A percentile compares a stretch with the other conserved stretches of the same genome.
Evolutionary conservation across 2,888 invertebrate genomes (phyloP).

Genomic region (Leptothorax acervorum): DNA sequence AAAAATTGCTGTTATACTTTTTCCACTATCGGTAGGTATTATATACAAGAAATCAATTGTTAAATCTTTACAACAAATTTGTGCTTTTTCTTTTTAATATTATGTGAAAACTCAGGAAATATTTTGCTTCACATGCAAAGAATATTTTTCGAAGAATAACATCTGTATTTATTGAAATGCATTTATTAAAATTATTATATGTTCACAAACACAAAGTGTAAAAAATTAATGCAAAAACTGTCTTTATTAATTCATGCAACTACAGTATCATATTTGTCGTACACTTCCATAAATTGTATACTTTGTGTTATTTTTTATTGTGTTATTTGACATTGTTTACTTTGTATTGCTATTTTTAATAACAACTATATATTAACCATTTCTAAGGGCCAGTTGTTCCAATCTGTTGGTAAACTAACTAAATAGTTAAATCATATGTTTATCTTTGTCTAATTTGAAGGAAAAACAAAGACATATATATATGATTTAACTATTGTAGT

Average conservation of each 20-base stretch:
- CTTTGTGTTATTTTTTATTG: too few relatives aligned
- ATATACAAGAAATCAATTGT: background rate
- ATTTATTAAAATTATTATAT: constrained; percentile 1
- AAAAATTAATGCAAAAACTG: background rate
- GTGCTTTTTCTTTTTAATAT: background rate
- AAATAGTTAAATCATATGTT: too few relatives aligned
- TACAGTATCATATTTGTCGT: background rate
- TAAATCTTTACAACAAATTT: background rate
- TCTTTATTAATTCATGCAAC: background rate
- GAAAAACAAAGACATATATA: too few relatives aligned
- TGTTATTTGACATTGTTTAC: background rate
- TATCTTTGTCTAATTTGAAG: too few relatives aligned
- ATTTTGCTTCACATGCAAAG: background rate
- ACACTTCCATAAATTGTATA: background rate
- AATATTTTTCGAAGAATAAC: background rate
- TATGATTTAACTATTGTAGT: too few relatives aligned
- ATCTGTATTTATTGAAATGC: background rate
- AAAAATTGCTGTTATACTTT: background rate
- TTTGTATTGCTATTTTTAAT: background rate
- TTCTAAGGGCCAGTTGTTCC: too few relatives aligned
- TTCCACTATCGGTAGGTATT: too few relatives aligned
- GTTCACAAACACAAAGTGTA: background rate
- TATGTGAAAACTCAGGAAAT: background rate
- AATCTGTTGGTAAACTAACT: too few relatives aligned
- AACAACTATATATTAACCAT: too few relatives aligned